Conservation (phyloP, 1,140 invertebrate species). For the Temnothorax nylanderi region DNA sequence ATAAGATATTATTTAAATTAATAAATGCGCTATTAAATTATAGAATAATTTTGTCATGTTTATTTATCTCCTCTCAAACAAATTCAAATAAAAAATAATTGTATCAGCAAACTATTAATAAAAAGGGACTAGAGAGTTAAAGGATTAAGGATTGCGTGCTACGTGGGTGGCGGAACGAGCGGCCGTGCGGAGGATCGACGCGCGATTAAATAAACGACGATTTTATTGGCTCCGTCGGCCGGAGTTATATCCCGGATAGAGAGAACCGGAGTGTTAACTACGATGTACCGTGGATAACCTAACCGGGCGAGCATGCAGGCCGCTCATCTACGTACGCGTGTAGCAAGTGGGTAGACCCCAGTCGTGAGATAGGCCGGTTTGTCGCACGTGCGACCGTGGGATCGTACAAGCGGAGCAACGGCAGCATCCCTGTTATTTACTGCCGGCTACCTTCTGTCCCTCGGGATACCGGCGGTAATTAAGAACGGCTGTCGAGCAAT, state of each 20-base stretch:
- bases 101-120: no score
- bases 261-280: conserved; percentile 57
- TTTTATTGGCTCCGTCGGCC: conserved; percentile 45
- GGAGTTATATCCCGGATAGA: conserved; percentile 44
- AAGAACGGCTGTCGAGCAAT: conserved; percentile 60
- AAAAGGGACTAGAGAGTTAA: neutral
- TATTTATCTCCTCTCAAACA: neutral
- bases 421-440: conserved; percentile 61
- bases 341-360: conserved; percentile 36
- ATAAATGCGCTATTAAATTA: neutral
- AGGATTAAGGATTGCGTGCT: neutral
- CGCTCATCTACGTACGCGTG: conserved; percentile 52
- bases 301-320: conserved; percentile 45
- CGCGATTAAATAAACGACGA: conserved; percentile 58
- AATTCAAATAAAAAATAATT: neutral
- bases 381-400: conserved; percentile 61
- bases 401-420: conserved; percentile 59
- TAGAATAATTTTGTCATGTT: neutral
- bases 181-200: conserved; percentile 32
- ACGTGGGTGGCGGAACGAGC: conserved; percentile 39
- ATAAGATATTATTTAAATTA: neutral
- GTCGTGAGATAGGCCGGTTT: conserved; percentile 58
- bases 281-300: conserved; percentile 45
- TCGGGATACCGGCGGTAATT: conserved; percentile 53
- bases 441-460: conserved; percentile 57